Base-by-base conservation (phyloP, 2,113 vertebrate species). In the Rhizomys pruinosus region DNA sequence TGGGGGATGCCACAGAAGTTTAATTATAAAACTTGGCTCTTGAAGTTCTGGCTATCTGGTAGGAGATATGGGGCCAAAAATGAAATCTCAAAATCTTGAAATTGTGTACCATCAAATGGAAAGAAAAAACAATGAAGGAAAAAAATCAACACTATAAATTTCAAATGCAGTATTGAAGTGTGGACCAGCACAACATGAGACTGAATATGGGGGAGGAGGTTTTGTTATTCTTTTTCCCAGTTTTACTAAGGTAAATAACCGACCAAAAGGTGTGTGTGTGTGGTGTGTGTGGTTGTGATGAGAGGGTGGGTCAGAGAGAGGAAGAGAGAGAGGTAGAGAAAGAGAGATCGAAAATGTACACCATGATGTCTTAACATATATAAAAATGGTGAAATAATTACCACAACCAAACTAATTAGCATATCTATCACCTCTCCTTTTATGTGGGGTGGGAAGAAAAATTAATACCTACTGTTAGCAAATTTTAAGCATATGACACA, bases 1-100 rank as follows among this genome's bases (percentile, higher is more conserved):
- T n/a, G n/a, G n/a, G n/a, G n/a, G n/a, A n/a, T 72, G 64, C 76
- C 88, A 81, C 52, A 93, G 84, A 69, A 95, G 93, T 95, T 92
- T 94, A 95, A 96, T 97, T 87, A 95, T 34, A 90, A 93, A 95
- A 92, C 76, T 86, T 90, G 81, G 92, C 77, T 6, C 89, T 84
- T 1, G 68, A 89, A 93, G 63, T 73, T 82, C 88, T 91, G 95
- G 95, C 85, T 96, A 95, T 93, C 95, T 96, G 90, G 88, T 82
- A 66, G 74, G 61, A 93, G 73, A 90, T n/a, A 47, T 32, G 0
- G 25, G 8, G 63, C 94, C 92, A 96, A 86, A 77, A 90, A 93
- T n/a, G 63, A 93, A 92, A 96, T 93, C 92, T 84, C 79, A 42
- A 92, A 95, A 92, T 82, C 90, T 87, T 82, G 59, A 90, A 93